Evolutionary conservation across 2,888 invertebrate genomes (phyloP).

Genomic region (Chirona hameri): DNA sequence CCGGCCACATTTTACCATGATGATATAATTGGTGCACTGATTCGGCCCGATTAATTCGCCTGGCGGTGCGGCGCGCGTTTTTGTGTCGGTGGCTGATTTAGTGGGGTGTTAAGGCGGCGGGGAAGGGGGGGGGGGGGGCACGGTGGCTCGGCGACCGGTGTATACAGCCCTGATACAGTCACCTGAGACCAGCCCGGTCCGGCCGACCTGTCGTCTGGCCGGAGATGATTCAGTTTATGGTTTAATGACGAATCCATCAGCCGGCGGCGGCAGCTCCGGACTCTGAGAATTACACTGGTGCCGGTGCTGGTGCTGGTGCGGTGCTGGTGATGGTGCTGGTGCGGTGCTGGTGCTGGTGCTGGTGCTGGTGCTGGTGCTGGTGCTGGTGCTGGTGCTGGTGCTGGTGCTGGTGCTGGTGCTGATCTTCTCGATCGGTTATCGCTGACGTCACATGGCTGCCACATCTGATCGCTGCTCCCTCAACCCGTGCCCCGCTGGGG

Average conservation of each 20-base stretch:
- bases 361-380: not conserved
- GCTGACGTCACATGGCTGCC: too few relatives aligned
- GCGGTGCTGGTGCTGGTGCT: not conserved
- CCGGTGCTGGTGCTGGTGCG: too few relatives aligned
- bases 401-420: too few relatives aligned
- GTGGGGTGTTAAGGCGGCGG: not conserved
- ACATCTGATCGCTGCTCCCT: too few relatives aligned
- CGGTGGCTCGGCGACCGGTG: not conserved
- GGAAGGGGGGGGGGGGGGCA: not conserved
- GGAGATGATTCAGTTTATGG: not conserved
- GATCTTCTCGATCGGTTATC: too few relatives aligned
- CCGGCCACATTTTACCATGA: slow-evolving; percentile 13
- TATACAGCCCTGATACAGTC: not conserved
- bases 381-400: too few relatives aligned
- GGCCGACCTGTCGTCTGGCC: not conserved
- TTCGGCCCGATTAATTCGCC: not conserved
- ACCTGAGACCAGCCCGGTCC: too few relatives aligned
- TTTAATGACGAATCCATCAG: not conserved
- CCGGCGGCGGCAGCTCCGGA: not conserved
- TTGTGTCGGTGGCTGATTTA: slow-evolving; percentile 23
- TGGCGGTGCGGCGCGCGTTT: not conserved
- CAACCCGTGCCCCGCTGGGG: too few relatives aligned
- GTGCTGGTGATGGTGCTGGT: too few relatives aligned
- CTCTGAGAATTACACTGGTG: too few relatives aligned
- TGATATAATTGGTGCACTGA: slow-evolving; percentile 3